phyloP scores from a whole-genome alignment of 2,888 invertebrate genomes.

The Aleiodes leptofemur region DNA sequence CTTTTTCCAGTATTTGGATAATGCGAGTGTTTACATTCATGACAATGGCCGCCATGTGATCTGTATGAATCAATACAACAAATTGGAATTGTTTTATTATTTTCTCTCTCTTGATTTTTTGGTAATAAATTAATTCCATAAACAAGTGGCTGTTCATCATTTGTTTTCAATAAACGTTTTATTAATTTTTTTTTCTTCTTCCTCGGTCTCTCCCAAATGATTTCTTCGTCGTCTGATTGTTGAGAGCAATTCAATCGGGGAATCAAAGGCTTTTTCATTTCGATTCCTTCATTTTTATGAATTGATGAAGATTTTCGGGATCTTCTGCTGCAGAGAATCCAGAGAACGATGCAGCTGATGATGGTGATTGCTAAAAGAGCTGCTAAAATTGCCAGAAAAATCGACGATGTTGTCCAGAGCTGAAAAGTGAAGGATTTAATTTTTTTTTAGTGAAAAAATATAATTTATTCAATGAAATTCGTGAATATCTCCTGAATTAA shows the following conservation, averaged over 20 bases:
- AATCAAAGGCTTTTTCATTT: slow-evolving; percentile 46
- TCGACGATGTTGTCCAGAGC: slow-evolving; percentile 63
- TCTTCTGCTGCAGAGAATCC: slow-evolving; percentile 57
- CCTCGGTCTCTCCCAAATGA: slow-evolving; percentile 44
- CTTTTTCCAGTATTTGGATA: slow-evolving; percentile 56
- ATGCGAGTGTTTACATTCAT: slow-evolving; percentile 55
- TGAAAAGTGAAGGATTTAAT: slow-evolving; percentile 46
- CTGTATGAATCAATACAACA: slow-evolving; percentile 62
- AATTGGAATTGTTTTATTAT: slow-evolving; percentile 58
- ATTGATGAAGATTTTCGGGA: slow-evolving; percentile 32
- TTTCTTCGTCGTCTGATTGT: slow-evolving; percentile 48
- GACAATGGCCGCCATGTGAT: slow-evolving; percentile 57
- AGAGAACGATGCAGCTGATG: slow-evolving; percentile 55
- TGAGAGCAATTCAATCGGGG: not conserved
- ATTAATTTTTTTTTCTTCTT: slow-evolving; percentile 47
- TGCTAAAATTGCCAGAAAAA: slow-evolving; percentile 55
- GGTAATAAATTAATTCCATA: slow-evolving; percentile 36
- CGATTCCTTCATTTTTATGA: no score
- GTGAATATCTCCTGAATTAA: no score
- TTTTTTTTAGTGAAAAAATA: not conserved
- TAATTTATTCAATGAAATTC: not conserved
- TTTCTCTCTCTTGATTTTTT: slow-evolving; percentile 43
- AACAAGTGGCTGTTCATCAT: slow-evolving; percentile 44
- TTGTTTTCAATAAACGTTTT: slow-evolving; percentile 42
- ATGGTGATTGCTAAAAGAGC: slow-evolving; percentile 56